A percentile compares a stretch with the other conserved stretches of the same genome.
These are phyloP conservation scores for Prunella fulvescens DNA, from an alignment of 2,113 vertebrate species.

Conservation along the genomic window DNA sequence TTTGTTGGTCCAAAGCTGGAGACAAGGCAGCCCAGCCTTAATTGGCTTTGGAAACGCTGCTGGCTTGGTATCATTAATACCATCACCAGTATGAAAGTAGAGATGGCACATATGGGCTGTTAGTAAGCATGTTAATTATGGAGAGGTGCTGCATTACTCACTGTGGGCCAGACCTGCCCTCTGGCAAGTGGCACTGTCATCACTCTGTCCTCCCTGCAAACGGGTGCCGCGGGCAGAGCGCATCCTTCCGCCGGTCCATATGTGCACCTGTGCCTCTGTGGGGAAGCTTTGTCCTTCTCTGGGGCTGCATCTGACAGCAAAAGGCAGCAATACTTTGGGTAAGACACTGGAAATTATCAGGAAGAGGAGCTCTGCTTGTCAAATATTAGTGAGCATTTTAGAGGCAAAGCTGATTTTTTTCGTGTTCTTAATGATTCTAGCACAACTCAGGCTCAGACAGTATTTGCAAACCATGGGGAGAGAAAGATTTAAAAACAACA, in stretches of 20 bases:
- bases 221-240: rapidly evolving
- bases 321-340: not conserved
- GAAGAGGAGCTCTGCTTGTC: not conserved
- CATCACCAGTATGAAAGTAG: not conserved
- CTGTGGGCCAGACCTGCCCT: conserved; percentile 18
- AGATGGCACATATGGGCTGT: conserved; percentile 6
- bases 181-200: not conserved
- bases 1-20: not conserved
- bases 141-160: conserved; percentile 28
- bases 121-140: conserved; percentile 36
- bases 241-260: not conserved
- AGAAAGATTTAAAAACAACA: conserved; percentile 48
- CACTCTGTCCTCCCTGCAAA: not conserved
- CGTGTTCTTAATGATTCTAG: conserved; percentile 17
- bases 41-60: not conserved
- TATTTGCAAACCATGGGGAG: conserved; percentile 62
- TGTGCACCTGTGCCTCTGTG: not conserved
- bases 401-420: not conserved
- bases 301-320: not conserved
- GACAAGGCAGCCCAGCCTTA: not conserved
- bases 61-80: not conserved
- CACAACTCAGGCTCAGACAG: conserved; percentile 12
- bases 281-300: not conserved
- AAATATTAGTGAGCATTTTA: not conserved
- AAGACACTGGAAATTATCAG: not conserved